Base-by-base conservation (phyloP, 2,888 invertebrate species). In the Noctua janthina region DNA sequence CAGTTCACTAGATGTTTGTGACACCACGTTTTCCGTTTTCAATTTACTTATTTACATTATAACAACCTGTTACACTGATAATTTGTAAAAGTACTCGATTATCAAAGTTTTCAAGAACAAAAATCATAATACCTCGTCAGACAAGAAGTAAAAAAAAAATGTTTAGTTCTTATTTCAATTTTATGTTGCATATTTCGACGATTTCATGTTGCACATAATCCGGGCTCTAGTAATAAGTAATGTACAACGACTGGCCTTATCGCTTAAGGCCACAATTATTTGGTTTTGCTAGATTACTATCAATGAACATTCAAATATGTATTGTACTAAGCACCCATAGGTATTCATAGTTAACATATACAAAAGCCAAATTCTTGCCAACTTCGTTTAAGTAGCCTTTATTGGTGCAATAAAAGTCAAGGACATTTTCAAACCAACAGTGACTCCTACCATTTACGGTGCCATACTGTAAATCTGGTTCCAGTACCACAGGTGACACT, bases 401-500 rank as follows among this genome's bases (percentile, higher is more conserved):
- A 86, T 74, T 35, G n/a, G n/a, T 1, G 6, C 64, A 10, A 72
- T 76, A 71, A 72, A 82, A 68, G 20, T 51, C 68, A 73, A 69
- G 77, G 72, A 74, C 15, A 43, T 56, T 76, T 68, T 54, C 17
- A 62, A 80, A 71, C 62, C 49, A 56, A 71, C 74, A 2, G 4
- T 46, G 56, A 73, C 15, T 29, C 1, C 23, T 49, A 13, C 59
- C 54, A 51, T 74, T 74, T 64, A 74, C 46, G 15, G 23, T 1
- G 13, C 62, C 15, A 56, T 73, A 49, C 35, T 71, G 82, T 87
- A 76, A 85, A 85, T 76, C 59, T 66, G 67, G 35, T 80, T 15
- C 35, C n/a, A 76, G 43, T 68, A 51, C 13, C 43, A 39, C 69
- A 81, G 77, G 82, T 76, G 88, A 81, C 74, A 85, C 75, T 88